Evolutionary conservation across 2,888 invertebrate species (phyloP), one percentile per base, ranked within the genome.

Genomic region (Troglohyphantes excavatus): DNA sequence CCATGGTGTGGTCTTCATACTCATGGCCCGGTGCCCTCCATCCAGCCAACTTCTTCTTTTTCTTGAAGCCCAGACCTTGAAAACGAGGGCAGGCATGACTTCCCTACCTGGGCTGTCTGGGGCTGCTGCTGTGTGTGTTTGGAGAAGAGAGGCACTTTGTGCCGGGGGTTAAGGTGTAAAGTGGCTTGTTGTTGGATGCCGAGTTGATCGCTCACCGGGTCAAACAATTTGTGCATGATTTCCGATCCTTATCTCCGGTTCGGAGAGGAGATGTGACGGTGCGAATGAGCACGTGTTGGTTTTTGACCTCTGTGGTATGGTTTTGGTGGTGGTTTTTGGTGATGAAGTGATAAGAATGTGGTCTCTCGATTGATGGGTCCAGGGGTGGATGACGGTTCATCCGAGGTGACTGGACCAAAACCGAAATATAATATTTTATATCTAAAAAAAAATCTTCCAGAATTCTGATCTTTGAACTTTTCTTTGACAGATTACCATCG

Each of bases 11-110:
- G 39, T 73, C 29, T 67, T n/a, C 11, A 26, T n/a, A n/a, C 43
- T 43, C 67, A 27, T 75, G 75, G 53, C 82, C 82, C 39, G 68
- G 68, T 84, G 84, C 84, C 84, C 84, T 84, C 67, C 75, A 84
- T 84, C 63, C 46, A 53, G 17, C 5, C 53, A n/a, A 53, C 53
- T n/a, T 13, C n/a, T 13, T n/a, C 13, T 53, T 53, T 5, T n/a
- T n/a, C 53, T 23, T 46, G 11, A 27, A 29, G 75, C 13, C 19
- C 26, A 82, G 82, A 70, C 82, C 59, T 70, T 70, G 82, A 82
- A 82, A 70, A 27, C 0, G 29, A 59, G 82, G 82, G 29, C 68
- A 82, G 59, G 61, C 75, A 75, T 33, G 75, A 65, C 78, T 78
- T 39, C 63, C n/a, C 33, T 76, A 11, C 33, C 21, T 33, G 46